Conservation (phyloP, 2,113 vertebrate species). For the Corythornis vintsioides region DNA sequence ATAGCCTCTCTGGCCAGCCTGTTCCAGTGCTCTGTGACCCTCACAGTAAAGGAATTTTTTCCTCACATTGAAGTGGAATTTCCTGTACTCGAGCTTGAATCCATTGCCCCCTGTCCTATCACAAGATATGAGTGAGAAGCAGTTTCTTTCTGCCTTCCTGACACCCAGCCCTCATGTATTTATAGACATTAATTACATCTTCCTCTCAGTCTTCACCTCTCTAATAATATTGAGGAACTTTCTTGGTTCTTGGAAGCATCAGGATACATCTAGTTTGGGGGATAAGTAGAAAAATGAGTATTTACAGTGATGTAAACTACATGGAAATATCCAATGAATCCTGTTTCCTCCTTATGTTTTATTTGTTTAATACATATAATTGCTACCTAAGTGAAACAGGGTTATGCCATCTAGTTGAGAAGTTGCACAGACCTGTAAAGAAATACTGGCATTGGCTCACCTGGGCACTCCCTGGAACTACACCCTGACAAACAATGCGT, state of each 20-base stretch:
- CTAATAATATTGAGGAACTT: background rate
- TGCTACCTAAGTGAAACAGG: background rate
- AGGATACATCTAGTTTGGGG: background rate
- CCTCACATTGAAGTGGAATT: too few relatives aligned
- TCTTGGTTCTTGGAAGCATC: background rate
- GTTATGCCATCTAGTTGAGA: background rate
- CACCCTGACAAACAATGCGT: background rate
- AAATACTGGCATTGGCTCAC: background rate
- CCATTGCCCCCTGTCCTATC: too few relatives aligned
- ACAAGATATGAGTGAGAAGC: too few relatives aligned
- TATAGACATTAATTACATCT: too few relatives aligned
- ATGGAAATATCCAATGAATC: background rate
- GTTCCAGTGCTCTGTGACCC: too few relatives aligned
- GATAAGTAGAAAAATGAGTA: background rate
- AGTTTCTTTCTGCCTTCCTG: too few relatives aligned
- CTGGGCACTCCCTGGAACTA: background rate
- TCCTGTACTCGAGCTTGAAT: too few relatives aligned
- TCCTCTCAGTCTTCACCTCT: too few relatives aligned
- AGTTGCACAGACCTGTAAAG: conserved; percentile 29
- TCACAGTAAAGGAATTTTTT: too few relatives aligned
- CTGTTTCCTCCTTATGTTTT: background rate
- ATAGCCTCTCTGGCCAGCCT: too few relatives aligned
- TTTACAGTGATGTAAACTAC: background rate
- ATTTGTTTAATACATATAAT: background rate
- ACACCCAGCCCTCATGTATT: too few relatives aligned